Conservation (phyloP, 2,797 vertebrate species). For the Mycteria americana region DNA sequence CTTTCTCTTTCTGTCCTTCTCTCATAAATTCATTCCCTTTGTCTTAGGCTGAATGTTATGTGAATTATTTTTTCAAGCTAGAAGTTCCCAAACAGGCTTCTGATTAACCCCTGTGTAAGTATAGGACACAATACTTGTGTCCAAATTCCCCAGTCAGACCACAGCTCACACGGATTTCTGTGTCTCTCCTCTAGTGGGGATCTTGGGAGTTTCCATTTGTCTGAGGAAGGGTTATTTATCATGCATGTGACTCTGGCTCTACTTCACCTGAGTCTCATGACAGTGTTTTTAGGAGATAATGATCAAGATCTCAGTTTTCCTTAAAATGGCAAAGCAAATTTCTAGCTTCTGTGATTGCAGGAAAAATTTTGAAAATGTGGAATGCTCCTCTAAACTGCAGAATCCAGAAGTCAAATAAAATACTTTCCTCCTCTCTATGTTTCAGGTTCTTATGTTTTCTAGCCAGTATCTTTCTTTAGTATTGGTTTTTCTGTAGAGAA, state of each 20-base stretch:
- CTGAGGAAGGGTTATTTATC: neutral
- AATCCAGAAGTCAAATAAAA: neutral
- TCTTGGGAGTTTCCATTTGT: slow-evolving; percentile 20
- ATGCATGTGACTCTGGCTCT: neutral
- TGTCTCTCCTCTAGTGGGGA: neutral
- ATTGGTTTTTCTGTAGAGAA: neutral
- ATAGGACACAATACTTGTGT: neutral
- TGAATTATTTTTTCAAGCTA: neutral
- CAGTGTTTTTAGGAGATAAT: neutral
- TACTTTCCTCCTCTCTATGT: neutral
- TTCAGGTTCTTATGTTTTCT: neutral
- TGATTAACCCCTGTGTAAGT: neutral
- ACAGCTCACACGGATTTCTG: neutral
- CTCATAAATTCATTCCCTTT: neutral
- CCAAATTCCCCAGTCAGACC: slow-evolving; percentile 4
- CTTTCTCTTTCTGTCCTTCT: neutral
- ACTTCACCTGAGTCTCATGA: slow-evolving; percentile 15
- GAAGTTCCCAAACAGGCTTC: neutral
- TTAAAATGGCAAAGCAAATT: neutral
- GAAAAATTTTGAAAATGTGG: neutral
- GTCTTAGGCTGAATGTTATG: neutral
- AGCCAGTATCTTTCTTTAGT: neutral
- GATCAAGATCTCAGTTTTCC: neutral
- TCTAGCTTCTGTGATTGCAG: neutral
- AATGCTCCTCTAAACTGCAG: neutral